phyloP scores from a whole-genome alignment of 2,797 vertebrate species.

The Centropyge bicolor region DNA sequence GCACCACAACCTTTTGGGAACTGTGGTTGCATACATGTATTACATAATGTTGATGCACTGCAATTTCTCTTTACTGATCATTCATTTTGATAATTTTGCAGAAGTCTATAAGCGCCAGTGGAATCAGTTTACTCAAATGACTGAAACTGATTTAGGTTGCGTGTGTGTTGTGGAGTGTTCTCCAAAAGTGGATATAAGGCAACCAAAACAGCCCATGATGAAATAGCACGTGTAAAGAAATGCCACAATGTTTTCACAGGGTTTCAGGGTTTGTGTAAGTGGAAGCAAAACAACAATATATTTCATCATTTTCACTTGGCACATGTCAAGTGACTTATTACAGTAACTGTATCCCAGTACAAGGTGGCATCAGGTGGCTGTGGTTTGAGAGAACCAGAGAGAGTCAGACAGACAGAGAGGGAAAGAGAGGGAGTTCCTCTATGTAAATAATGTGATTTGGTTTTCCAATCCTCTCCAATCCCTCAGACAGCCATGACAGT shows the following conservation, averaged over 20 bases:
- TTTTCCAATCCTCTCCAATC: constrained; percentile 45
- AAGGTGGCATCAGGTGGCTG: constrained; percentile 50
- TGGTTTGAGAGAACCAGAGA: not conserved
- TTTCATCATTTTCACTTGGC: not conserved
- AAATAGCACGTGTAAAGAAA: not conserved
- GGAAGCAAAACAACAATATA: not conserved
- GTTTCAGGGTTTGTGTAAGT: constrained; percentile 1
- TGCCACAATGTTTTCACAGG: not conserved
- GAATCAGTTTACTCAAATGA: not conserved
- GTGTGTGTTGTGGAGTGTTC: too few relatives aligned
- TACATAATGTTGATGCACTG: not conserved
- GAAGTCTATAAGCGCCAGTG: too few relatives aligned
- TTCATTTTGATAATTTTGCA: not conserved
- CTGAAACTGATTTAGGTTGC: not conserved
- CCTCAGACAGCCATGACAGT: constrained; percentile 1
- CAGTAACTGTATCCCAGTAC: constrained; percentile 50
- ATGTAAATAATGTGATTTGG: constrained; percentile 54
- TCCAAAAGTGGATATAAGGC: not conserved
- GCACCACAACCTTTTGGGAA: too few relatives aligned
- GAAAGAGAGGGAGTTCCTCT: not conserved
- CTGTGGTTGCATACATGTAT: too few relatives aligned
- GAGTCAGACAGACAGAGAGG: not conserved
- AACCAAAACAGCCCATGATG: not conserved
- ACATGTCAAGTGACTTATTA: not conserved
- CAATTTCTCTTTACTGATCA: not conserved